Evolutionary conservation across 1,140 invertebrate species (phyloP), one percentile per base, ranked within the genome.

Genomic region (Polypedilum pembai): DNA sequence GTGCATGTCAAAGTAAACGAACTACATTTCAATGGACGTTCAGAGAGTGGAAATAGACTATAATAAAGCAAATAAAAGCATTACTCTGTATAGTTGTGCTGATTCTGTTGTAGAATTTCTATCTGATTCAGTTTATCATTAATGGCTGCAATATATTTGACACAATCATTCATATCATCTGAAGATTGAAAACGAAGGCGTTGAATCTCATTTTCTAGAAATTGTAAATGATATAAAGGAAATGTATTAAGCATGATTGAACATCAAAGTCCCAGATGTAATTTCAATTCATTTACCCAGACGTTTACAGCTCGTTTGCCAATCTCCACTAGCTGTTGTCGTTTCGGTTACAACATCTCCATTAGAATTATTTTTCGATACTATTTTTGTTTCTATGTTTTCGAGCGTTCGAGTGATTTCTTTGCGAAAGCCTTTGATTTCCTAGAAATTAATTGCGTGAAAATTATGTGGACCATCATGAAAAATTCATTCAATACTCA

Each of bases 401-500:
- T 18, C 40, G 5, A 41, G 17, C 3, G 73, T 73, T 41, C 73
- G 15, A 10, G n/a, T n/a, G 20, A 40, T 40, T 8, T 73, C 33
- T 7, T 41, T 41, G 1, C 33, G 40, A 73, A 73, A 41, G 7
- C 40, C 33, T 73, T 73, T 73, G 0, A 41, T 40, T n/a, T 40
- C 33, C 40, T 73, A 75, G 17, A 56, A 0, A 79, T 41, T 2
- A 79, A 78, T 78, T 80, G 3, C 0, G 24, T 0, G 40, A 40
- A 8, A n/a, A 65, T 0, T 15, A 18, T n/a, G 7, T 40, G 77
- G 8, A 56, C 80, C 80, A 77, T 79, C 7, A 78, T 77, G 8
- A 79, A 75, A 74, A 78, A 77, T 74, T 77, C 80, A 69, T 77
- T 77, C n/a, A 69, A 78, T 75, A 79, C 66, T 82, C 78, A 33